Evolutionary conservation across 2,888 invertebrate genomes (phyloP).

Genomic region (Corythucha ciliata): DNA sequence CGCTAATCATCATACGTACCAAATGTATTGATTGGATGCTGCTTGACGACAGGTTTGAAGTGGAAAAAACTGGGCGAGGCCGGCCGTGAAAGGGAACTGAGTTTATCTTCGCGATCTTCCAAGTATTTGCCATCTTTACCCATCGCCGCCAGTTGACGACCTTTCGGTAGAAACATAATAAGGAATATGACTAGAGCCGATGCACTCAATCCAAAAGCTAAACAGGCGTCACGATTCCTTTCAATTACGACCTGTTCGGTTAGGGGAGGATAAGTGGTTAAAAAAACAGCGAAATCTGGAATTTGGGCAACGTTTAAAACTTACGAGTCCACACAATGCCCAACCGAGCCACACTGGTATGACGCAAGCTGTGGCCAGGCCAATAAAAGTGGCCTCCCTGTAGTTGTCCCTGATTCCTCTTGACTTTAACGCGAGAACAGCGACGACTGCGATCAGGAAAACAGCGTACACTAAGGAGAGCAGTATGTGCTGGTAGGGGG

Average conservation of each 20-base stretch:
- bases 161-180: constrained; percentile 90
- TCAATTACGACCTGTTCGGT: constrained; percentile 52
- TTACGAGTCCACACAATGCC: constrained; percentile 66
- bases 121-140: constrained; percentile 72
- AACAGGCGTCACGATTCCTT: constrained; percentile 73
- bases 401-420: constrained; percentile 87
- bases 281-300: neutral
- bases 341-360: constrained; percentile 80
- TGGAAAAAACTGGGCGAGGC: constrained; percentile 73
- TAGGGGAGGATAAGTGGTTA: neutral
- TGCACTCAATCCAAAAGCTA: constrained; percentile 79
- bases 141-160: constrained; percentile 81
- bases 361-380: constrained; percentile 73
- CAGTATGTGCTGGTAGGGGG: constrained; percentile 60
- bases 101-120: constrained; percentile 71
- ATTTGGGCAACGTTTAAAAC: constrained; percentile 8
- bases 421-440: constrained; percentile 73
- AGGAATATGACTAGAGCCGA: constrained; percentile 78
- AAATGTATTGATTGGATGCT: constrained; percentile 44
- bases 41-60: constrained; percentile 77
- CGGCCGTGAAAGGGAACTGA: constrained; percentile 60
- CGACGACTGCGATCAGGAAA: constrained; percentile 73
- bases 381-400: constrained; percentile 85
- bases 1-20: constrained; percentile 36
- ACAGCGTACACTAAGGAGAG: constrained; percentile 73